Base-by-base conservation (phyloP, 2,888 invertebrate genomes). In the Melitaea athalia region DNA sequence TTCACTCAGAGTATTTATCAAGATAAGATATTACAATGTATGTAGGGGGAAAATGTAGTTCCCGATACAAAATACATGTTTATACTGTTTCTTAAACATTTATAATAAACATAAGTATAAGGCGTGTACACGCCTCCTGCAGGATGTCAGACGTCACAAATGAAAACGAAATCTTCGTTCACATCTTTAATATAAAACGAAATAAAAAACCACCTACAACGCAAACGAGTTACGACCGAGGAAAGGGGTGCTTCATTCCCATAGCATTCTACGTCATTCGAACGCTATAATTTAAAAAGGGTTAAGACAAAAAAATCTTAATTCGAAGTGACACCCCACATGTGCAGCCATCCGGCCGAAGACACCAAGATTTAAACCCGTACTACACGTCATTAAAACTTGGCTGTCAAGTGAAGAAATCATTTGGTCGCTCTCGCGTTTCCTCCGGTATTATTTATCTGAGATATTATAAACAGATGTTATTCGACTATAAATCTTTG, bases 401-500 rank as follows among this genome's bases (percentile, higher is more conserved):
- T 76, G 77, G 81, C 87, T 85, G 88, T 86, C 87, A 86, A 86
- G 84, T 79, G 85, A 80, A 83, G 82, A 82, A 85, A 85, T 85
- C 85, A 75, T 81, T 80, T 78, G 79, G 84, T 81, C 80, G 78
- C 76, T 76, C 72, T 75, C 76, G 75, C 79, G 79, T 83, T 87
- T 87, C 88, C 86, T 85, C 79, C 76, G 74, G 85, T 81, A 84
- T 87, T 86, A 87, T 86, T 85, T 81, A 82, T 83, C 76, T 80
- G 50, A 77, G 79, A 72, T 88, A 90, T 91, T 91, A 88, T 87
- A 87, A 90, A 83, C 92, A 92, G 84, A 89, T 92, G 92, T 84
- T 85, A 79, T 81, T 79, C 77, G 73, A 79, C 77, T 75, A 87
- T 90, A 90, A 90, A 91, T 91, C 90, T 85, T 84, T 81, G 84